Conservation (phyloP, 2,797 vertebrate genomes). For the Linurgus olivaceus region DNA sequence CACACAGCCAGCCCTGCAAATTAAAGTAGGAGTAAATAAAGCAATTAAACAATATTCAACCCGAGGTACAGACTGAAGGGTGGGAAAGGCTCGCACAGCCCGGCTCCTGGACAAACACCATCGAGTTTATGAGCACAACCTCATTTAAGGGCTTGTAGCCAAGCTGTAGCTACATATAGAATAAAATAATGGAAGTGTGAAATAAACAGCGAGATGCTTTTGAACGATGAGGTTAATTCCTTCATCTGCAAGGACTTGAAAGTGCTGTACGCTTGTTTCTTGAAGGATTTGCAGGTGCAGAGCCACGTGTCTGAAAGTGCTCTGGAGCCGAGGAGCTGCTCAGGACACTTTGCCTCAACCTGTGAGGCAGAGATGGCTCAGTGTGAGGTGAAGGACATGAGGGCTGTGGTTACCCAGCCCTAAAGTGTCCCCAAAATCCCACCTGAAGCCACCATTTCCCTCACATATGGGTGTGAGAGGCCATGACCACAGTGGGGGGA, state of each 20-base stretch:
- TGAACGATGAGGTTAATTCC: not conserved
- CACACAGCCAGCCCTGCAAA: not conserved
- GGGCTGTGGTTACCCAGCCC: not conserved
- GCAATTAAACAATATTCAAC: not conserved
- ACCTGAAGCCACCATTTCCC: not conserved
- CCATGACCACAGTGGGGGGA: fast-evolving
- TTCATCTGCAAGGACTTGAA: not conserved
- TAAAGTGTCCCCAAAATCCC: not conserved
- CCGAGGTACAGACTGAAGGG: not conserved
- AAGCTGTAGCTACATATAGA: not conserved
- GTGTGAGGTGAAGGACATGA: not conserved
- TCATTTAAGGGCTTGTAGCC: not conserved
- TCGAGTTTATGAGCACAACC: not conserved
- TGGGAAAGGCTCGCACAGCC: not conserved
- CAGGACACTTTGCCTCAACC: not conserved
- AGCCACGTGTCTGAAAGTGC: not conserved
- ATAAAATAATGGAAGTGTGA: not conserved
- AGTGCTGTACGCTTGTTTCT: not conserved
- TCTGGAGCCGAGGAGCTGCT: not conserved
- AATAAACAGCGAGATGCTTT: not conserved
- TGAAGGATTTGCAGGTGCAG: not conserved
- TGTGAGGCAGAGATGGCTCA: not conserved
- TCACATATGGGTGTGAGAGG: not conserved
- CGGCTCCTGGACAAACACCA: not conserved
- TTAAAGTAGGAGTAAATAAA: slow-evolving; percentile 11